Evolutionary conservation across 2,797 vertebrate genomes (phyloP).

Genomic region (Pangasius mekongensis): DNA sequence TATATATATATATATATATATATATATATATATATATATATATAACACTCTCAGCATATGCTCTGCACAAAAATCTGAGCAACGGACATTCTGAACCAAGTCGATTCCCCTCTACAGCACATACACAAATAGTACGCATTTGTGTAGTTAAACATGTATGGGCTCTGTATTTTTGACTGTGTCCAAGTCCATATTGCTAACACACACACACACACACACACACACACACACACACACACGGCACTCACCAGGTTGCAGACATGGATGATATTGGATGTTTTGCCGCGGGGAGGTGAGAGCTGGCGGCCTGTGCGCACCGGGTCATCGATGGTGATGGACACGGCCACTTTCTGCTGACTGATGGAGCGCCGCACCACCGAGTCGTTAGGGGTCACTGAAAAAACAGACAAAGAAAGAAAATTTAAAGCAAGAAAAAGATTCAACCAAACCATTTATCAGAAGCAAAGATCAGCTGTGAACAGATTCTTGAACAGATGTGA

Average conservation of each 20-base stretch:
- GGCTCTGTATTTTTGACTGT: neutral
- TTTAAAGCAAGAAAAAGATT: neutral
- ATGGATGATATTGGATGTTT: constrained; percentile 85
- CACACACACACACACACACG: neutral
- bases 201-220: neutral
- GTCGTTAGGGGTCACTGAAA: constrained; percentile 82
- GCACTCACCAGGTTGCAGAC: constrained; percentile 87
- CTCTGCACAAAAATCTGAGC: neutral
- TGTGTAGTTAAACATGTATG: neutral
- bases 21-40: neutral
- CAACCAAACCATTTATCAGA: neutral
- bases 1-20: neutral
- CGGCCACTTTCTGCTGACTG: constrained; percentile 88
- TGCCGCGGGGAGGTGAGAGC: constrained; percentile 84
- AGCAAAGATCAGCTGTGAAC: neutral
- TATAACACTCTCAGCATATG: neutral
- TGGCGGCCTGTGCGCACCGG: constrained; percentile 81
- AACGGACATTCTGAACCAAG: neutral
- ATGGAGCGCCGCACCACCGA: constrained; percentile 87
- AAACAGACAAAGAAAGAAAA: neutral
- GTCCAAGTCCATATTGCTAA: neutral
- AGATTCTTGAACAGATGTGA: constrained; percentile 10
- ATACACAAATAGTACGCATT: neutral
- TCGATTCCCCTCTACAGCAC: neutral
- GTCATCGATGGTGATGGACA: constrained; percentile 90